These are phyloP conservation scores for Danio aesculapii DNA, from an alignment of 2,797 vertebrate species.

Conservation along the genomic window DNA sequence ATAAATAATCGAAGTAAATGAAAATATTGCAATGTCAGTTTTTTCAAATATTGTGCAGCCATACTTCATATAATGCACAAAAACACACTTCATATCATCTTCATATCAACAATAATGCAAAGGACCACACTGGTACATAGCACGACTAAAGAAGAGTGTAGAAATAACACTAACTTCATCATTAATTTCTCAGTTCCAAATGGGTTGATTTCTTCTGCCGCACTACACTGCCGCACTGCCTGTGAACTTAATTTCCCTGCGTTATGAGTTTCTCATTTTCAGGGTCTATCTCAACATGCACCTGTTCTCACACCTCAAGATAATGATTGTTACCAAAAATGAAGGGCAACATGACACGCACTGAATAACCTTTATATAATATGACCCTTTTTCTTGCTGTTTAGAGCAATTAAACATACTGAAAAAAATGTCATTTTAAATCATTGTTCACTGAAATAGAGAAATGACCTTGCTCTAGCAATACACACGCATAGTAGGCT, in stretches of 20 bases:
- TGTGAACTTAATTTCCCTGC: conserved; percentile 20
- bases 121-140: neutral
- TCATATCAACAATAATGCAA: neutral
- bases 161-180: conserved; percentile 1
- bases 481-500: neutral
- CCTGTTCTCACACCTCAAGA: conserved; percentile 10
- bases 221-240: conserved; percentile 6
- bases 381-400: neutral
- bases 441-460: conserved; percentile 2
- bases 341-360: neutral
- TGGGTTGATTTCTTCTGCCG: conserved; percentile 8
- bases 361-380: conserved; percentile 17
- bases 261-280: neutral
- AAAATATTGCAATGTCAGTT: no score
- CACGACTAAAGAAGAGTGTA: neutral
- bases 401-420: neutral
- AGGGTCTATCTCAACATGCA: conserved; percentile 18
- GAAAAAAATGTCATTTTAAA: neutral
- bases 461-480: neutral
- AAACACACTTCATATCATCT: no score
- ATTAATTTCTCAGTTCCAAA: conserved; percentile 14
- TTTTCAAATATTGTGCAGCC: no score
- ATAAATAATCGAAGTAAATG: no score
- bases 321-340: conserved; percentile 20
- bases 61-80: no score